Base-by-base conservation (phyloP, 2,888 invertebrate species). In the Mythimna albipuncta region DNA sequence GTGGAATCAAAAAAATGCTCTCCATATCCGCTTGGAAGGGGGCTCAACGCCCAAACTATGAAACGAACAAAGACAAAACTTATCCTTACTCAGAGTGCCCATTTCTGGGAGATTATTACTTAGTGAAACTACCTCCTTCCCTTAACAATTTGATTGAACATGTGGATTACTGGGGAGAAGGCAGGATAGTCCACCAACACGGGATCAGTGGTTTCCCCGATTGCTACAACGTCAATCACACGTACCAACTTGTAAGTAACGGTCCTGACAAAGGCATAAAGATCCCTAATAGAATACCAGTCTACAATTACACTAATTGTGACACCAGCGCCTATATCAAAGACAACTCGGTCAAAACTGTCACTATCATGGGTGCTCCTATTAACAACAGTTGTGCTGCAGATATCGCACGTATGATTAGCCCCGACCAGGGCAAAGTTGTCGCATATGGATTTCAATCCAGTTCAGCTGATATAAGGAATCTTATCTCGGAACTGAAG, bases 111-210 rank as follows among this genome's bases (percentile, higher is more conserved):
- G 82, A 90, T 38, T 91, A 91, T 70, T 75, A 90, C 57, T 71
- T 92, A 35, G 74, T 88, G 0, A 89, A 88, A 77, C 72, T 92
- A 47, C 92, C 92, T 9, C 19, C 13, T 5, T 58, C 76, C 0
- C 47, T 61, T 0, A 72, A 77, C 0, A 47, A 76, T 5, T 65
- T 90, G 5, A 72, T 92, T 6, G 87, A 91, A 4, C 89, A 89
- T 64, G 88, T 92, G 1, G 91, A 92, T 79, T 92, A 92, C 57
- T 92, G 92, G 92, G 92, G 92, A 2, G 91, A 92, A 69, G 92
- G 92, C 0, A 86, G 82, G 65, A 87, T 91, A 2, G 69, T 68
- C 0, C 55, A 82, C 1, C 21, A 69, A 9, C 59, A 38, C 0
- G 89, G 87, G 0, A 61, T 47, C 21, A 90, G 87, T 35, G 92